These are phyloP conservation scores for Holacanthella duospinosa DNA, from an alignment of 2,888 invertebrate genomes.

Conservation along the genomic window DNA sequence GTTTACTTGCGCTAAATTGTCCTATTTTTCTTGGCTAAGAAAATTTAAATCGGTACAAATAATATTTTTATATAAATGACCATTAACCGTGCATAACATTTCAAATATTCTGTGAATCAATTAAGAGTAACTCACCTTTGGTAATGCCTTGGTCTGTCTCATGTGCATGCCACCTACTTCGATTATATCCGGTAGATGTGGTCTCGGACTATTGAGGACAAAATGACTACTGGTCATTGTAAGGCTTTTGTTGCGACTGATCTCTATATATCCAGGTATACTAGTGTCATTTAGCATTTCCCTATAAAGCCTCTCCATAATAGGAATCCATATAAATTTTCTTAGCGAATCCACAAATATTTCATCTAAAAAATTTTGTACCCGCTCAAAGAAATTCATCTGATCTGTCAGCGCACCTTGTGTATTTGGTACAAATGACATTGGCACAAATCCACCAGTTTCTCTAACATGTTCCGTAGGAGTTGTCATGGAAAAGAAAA, in stretches of 20 bases:
- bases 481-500: too few relatives aligned
- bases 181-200: not conserved
- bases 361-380: not conserved
- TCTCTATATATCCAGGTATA: not conserved
- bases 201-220: not conserved
- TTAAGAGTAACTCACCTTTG: too few relatives aligned
- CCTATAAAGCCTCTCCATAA: not conserved
- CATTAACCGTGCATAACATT: too few relatives aligned
- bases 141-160: not conserved
- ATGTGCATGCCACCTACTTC: not conserved
- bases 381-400: not conserved
- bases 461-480: too few relatives aligned
- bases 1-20: too few relatives aligned
- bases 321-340: not conserved
- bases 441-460: not conserved
- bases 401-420: not conserved
- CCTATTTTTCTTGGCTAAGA: too few relatives aligned
- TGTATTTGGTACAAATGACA: not conserved
- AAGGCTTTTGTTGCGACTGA: not conserved
- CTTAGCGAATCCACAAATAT: not conserved
- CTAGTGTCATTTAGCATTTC: not conserved
- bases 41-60: too few relatives aligned
- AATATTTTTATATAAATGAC: too few relatives aligned
- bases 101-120: too few relatives aligned
- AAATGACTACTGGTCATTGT: not conserved